Evolutionary conservation across 2,797 vertebrate species (phyloP), one percentile per base, ranked within the genome.

Genomic region (Falco novaeseelandiae): DNA sequence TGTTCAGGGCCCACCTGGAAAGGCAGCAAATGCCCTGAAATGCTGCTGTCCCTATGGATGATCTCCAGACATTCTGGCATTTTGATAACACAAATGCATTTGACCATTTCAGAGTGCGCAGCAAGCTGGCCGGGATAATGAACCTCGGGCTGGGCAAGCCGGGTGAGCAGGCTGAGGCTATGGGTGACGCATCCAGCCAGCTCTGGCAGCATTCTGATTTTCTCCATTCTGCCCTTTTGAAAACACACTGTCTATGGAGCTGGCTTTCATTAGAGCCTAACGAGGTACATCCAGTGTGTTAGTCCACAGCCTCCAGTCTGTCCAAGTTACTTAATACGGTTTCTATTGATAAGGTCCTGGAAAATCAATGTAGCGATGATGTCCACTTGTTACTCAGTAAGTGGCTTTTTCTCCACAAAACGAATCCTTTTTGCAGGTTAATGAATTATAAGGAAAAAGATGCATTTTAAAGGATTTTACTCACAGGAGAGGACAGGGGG

Each of bases 171-270:
- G n/a, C n/a, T 8, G 69, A 10, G 72, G 15, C 54, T 16, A 2
- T 3, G 17, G 27, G n/a, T 5, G 48, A 5, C 3, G n/a, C 57
- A 8, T 6, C 48, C 13, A 3, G 58, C 40, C 83, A 36, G 30
- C 57, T 14, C 65, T 12, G n/a, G 49, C 83, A 19, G 44, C 12
- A 3, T 9, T 4, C 9, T 1, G 4, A 3, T 7, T 18, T 5
- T 3, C 17, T 4, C 16, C 63, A 4, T 27, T 6, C 48, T 36
- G 61, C 27, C 58, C 69, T 17, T 12, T 2, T 1, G 42, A 14
- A 59, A 12, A 1, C n/a, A 8, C 21, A 0, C 1, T 2, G 38
- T 3, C 16, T 3, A 0, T 0, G 5, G 65, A 18, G 46, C 42
- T 12, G 26, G 7, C 44, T 7, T 13, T 52, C 10, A 10, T 13